Percentiles rank a stretch among this genome's conserved stretches.
Conservation (phyloP, 2,888 invertebrate genomes). For the Falcaria lacertinaria region DNA sequence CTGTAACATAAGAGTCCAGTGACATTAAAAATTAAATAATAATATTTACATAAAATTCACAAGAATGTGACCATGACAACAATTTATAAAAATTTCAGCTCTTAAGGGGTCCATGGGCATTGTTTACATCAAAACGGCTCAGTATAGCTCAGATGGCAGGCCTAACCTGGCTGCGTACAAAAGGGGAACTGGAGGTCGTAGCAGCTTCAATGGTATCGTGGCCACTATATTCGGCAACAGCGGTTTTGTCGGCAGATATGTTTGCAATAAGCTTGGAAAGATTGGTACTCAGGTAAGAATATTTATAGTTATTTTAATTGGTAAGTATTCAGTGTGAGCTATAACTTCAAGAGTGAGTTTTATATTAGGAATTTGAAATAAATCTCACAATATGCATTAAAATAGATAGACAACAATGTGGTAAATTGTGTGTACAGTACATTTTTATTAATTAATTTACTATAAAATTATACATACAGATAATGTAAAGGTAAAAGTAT, state of each 20-base stretch:
- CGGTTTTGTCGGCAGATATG: constrained; percentile 93
- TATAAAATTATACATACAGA: too few species aligned
- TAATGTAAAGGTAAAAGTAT: too few species aligned
- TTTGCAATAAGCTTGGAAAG: constrained; percentile 94
- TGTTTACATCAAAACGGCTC: constrained; percentile 66
- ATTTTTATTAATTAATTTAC: too few species aligned
- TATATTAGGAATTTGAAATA: too few species aligned
- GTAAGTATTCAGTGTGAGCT: too few species aligned
- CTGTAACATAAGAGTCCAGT: background rate
- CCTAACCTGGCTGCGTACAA: constrained; percentile 84
- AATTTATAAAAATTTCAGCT: constrained; percentile 39
- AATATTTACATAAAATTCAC: background rate
- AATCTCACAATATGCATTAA: too few species aligned
- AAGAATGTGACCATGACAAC: background rate
- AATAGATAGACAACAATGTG: too few species aligned
- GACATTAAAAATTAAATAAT: background rate
- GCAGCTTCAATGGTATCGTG: constrained; percentile 97
- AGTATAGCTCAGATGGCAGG: constrained; percentile 77
- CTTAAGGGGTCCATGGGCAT: constrained; percentile 60
- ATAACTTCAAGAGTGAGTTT: too few species aligned
- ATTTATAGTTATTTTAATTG: constrained; percentile 9
- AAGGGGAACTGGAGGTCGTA: constrained; percentile 93
- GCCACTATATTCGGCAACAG: constrained; percentile 98
- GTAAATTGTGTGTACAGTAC: too few species aligned
- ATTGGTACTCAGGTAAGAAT: constrained; percentile 85